A percentile compares a stretch with the other conserved stretches of the same genome.
Conservation (phyloP, 2,797 vertebrate species). For the Tenualosa ilisha region DNA sequence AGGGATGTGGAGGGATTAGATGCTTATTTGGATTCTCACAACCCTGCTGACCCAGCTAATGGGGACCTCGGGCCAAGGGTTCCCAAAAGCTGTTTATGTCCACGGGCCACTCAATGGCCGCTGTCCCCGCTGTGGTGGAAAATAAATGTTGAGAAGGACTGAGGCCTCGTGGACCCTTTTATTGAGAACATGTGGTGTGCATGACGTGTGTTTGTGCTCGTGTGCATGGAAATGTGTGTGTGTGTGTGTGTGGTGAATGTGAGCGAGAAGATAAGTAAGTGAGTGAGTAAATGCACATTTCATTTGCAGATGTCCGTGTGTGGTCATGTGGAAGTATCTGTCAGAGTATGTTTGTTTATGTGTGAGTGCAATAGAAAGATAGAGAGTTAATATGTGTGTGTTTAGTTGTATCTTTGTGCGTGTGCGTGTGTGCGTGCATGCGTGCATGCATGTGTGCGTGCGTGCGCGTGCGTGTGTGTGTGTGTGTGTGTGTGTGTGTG, state of each 20-base stretch:
- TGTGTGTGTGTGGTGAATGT: background rate
- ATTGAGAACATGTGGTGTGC: background rate
- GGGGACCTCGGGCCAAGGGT: background rate
- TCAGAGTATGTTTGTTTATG: background rate
- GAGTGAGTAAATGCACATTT: too few species aligned
- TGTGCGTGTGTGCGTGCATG: constrained; percentile 1
- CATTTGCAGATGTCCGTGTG: background rate
- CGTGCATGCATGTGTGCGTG: background rate
- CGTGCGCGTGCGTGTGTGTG: background rate
- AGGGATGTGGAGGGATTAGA: background rate
- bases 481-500: background rate
- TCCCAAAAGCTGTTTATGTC: constrained; percentile 10
- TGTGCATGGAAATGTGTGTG: background rate
- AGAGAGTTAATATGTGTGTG: background rate
- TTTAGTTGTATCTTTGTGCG: background rate
- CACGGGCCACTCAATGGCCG: background rate
- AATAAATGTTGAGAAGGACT: background rate
- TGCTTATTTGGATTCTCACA: constrained; percentile 22
- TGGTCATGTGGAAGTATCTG: background rate
- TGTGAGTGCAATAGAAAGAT: background rate
- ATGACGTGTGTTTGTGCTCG: background rate
- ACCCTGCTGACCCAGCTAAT: constrained; percentile 9
- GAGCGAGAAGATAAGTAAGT: too few species aligned
- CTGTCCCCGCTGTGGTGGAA: background rate
- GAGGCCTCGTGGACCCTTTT: background rate